Evolutionary conservation across 2,888 invertebrate genomes (phyloP), one percentile per base, ranked within the genome.

Genomic region (Mellilla xanthometata): DNA sequence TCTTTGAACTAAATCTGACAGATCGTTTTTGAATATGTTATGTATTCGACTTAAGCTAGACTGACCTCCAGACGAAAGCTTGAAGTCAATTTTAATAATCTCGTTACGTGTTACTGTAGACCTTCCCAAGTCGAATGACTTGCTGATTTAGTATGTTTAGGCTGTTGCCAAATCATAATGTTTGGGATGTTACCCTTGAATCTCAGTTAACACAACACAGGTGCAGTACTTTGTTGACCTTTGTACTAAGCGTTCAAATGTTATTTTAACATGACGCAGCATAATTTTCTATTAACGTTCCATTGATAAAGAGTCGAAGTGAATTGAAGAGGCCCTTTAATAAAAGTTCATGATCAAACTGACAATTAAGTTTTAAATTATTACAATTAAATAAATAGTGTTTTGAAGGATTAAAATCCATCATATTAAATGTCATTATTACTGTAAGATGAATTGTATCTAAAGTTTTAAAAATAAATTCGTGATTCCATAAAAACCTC

Each of bases 11-110:
- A n/a, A n/a, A n/a, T n/a, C n/a, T n/a, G n/a, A n/a, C n/a, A n/a
- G n/a, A n/a, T n/a, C n/a, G n/a, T n/a, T n/a, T n/a, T n/a, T n/a
- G n/a, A n/a, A n/a, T n/a, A n/a, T n/a, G n/a, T n/a, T n/a, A n/a
- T n/a, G n/a, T n/a, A n/a, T 2, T 7, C 3, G 8, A 24, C 39
- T 39, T 46, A n/a, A n/a, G n/a, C n/a, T 42, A 27, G 31, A 35
- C 31, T 43, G 50, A 42, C 50, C 50, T 50, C 46, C 23, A 50
- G 33, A 43, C 42, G 29, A 24, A 35, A 39, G 12, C 12, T 33
- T 35, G 15, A 3, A 41, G 11, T 44, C 7, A 13, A 27, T 45
- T 45, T 45, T 28, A 38, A 38, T 41, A 29, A 35, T 35, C 35
- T 11, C 31, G 24, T 33, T 33, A 3, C 34, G 29, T 23, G 31